A percentile compares a stretch with the other conserved stretches of the same genome.
phyloP scores from a whole-genome alignment of 2,888 invertebrate genomes.

The Epistrophe eligans region DNA sequence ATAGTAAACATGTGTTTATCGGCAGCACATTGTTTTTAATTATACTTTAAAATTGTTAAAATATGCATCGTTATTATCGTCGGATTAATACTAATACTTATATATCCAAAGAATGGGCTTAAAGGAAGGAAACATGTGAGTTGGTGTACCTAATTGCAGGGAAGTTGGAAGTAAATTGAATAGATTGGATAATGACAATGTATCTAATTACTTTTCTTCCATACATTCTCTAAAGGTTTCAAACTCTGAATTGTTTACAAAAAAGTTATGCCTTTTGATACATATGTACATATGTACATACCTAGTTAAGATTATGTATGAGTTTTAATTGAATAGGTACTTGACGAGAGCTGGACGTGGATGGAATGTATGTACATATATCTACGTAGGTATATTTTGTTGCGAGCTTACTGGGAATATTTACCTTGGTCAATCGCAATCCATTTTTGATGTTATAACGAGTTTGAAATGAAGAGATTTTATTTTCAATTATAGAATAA shows the following conservation, averaged over 20 bases:
- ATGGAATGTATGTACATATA: background rate
- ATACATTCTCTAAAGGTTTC: background rate
- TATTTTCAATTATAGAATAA: no score
- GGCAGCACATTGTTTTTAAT: constrained; percentile 59
- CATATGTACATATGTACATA: no score
- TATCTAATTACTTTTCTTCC: constrained; percentile 1
- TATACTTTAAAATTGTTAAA: constrained; percentile 63
- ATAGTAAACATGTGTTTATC: constrained; percentile 28
- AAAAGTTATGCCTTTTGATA: background rate
- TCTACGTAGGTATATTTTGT: no score
- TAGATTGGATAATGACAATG: constrained; percentile 12
- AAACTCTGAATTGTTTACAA: background rate
- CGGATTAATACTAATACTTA: constrained; percentile 58
- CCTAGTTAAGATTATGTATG: no score
- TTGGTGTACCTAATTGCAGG: background rate
- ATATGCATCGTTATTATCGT: constrained; percentile 53
- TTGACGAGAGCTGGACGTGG: background rate
- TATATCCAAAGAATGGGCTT: constrained; percentile 42
- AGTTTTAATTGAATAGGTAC: no score
- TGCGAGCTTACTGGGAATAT: no score
- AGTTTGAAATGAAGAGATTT: no score
- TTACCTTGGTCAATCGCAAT: no score
- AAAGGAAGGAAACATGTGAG: constrained; percentile 16
- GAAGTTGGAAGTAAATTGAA: constrained; percentile 1
- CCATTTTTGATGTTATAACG: no score